Evolutionary conservation across 2,113 vertebrate species (phyloP), one percentile per base, ranked within the genome.

Genomic region (Cavia porcellus): DNA sequence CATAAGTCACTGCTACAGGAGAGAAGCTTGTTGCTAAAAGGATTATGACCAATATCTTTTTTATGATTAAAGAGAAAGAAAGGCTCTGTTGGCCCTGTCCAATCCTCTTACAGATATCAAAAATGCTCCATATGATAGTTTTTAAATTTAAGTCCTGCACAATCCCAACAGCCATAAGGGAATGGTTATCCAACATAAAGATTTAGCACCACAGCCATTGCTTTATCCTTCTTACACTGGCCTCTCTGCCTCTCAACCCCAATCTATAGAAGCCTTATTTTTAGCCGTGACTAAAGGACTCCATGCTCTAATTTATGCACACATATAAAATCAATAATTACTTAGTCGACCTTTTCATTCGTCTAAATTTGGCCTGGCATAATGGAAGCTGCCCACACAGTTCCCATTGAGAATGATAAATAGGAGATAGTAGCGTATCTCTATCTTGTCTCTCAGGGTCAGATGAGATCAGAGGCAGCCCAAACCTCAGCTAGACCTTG

Each of bases 341-440:
- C 97, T 98, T 96, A 98, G 97, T 68, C 97, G 97, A 98, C 98
- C 97, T 98, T 98, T 98, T 95, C 91, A 97, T 98, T 98, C 97
- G 91, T 98, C 97, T 98, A 81, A 96, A 98, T 98, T 98, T 98
- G 97, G 95, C 97, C 97, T 96, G 50, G 66, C 87, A 7, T 98
- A 97, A 98, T 98, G 98, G 98, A 97, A 98, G 89, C 89, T 97
- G 95, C 97, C 97, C 97, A 89, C 94, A 97, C 24, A 86, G 92
- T 97, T 98, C 98, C 97, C 98, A 97, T 96, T 94, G 96, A 97
- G 97, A 98, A 97, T 98, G 97, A 98, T 45, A 94, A 98, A 98
- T 98, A 98, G 98, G 97, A 97, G 96, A 93, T 74, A 72, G 66
- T 45, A 82, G n/a, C 17, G 2, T 95, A 96, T 95, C 96, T 97